Conservation (phyloP, 2,888 invertebrate species). For the Macropis europaea region DNA sequence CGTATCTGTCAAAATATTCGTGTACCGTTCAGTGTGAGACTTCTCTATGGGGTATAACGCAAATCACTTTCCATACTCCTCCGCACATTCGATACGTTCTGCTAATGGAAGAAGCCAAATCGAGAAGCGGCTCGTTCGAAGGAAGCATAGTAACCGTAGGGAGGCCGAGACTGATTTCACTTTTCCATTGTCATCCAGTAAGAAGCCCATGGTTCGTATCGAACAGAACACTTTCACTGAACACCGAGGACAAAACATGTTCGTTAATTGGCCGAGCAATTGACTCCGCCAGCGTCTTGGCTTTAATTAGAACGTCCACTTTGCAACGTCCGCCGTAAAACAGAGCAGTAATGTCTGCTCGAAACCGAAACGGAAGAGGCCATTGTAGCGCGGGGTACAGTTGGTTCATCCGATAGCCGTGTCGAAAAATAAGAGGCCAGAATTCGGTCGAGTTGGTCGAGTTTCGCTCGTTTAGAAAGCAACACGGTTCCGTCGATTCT, state of each 20-base stretch:
- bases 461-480: slow-evolving; percentile 71
- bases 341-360: too few relatives aligned
- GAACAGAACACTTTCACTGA: slow-evolving; percentile 64
- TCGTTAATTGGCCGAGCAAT: slow-evolving; percentile 37
- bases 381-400: background rate
- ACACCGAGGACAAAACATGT: slow-evolving; percentile 38
- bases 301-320: slow-evolving; percentile 6
- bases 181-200: slow-evolving; percentile 66
- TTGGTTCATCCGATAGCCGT: too few relatives aligned
- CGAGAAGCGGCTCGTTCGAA: background rate
- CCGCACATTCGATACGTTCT: slow-evolving; percentile 9
- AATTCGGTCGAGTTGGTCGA: slow-evolving; percentile 20
- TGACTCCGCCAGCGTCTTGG: slow-evolving; percentile 3
- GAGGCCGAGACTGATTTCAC: slow-evolving; percentile 63
- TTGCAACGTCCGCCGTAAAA: background rate
- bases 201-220: slow-evolving; percentile 35
- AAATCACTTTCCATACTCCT: slow-evolving; percentile 29
- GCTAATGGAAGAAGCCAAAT: slow-evolving; percentile 26
- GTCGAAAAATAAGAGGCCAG: slow-evolving; percentile 1
- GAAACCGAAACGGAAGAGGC: background rate
- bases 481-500: slow-evolving; percentile 58
- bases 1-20: background rate
- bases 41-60: background rate
- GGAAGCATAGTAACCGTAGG: slow-evolving; percentile 9
- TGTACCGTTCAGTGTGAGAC: background rate